phyloP scores from a whole-genome alignment of 2,113 vertebrate species.

The Psammodynastes pulverulentus region DNA sequence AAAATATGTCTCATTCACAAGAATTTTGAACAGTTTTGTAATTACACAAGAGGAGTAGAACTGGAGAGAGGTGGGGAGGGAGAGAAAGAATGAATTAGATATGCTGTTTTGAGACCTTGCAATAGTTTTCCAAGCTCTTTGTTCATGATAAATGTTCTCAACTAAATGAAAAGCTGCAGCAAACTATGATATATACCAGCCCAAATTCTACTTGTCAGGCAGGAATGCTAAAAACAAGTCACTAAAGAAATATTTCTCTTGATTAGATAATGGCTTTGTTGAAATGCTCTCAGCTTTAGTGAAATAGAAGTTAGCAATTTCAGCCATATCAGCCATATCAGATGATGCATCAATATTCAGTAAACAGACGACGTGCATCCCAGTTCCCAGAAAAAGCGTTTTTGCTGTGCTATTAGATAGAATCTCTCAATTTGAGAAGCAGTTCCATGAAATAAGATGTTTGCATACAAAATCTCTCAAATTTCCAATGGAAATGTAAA shows the following conservation, averaged over 20 bases:
- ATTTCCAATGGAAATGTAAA: conserved; percentile 80
- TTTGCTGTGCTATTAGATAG: conserved; percentile 72
- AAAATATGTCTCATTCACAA: neutral
- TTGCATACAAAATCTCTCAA: conserved; percentile 78
- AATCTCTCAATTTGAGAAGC: conserved; percentile 83
- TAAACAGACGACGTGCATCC: conserved; percentile 74
- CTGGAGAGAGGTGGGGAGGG: neutral
- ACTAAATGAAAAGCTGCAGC: conserved; percentile 63
- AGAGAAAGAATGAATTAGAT: neutral
- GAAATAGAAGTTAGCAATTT: conserved; percentile 75
- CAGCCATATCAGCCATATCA: conserved; percentile 73
- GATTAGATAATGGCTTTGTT: conserved; percentile 73
- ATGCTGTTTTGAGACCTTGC: conserved; percentile 33
- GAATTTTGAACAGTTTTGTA: neutral
- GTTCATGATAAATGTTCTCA: conserved; percentile 60
- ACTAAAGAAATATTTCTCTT: conserved; percentile 69
- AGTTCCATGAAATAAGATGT: conserved; percentile 82
- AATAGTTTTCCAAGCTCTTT: conserved; percentile 40
- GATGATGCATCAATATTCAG: conserved; percentile 77
- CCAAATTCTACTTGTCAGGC: conserved; percentile 62
- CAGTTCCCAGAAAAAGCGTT: conserved; percentile 78
- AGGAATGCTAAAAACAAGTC: conserved; percentile 70
- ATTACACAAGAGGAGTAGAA: neutral
- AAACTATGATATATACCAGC: conserved; percentile 60
- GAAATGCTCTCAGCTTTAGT: conserved; percentile 72